Conservation (phyloP, 2,113 vertebrate species). For the Campylorhamphus procurvoides region DNA sequence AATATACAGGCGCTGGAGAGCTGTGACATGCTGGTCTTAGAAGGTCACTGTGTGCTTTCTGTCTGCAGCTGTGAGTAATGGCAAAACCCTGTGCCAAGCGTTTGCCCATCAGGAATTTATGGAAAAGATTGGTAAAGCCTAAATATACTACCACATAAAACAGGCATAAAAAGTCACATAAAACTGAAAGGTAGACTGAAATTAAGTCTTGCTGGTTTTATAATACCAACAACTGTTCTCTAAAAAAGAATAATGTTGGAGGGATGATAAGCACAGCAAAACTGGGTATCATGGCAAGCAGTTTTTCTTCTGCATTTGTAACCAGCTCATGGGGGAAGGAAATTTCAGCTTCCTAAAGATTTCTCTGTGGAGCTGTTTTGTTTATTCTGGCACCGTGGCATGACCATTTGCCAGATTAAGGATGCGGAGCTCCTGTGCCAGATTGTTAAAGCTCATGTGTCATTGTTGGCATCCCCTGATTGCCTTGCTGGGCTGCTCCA, state of each 20-base stretch:
- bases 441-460: rapidly evolving
- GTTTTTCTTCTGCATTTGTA: neutral
- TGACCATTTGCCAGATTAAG: neutral
- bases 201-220: conserved; percentile 7
- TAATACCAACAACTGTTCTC: neutral
- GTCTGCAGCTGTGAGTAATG: conserved; percentile 57
- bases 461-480: rapidly evolving
- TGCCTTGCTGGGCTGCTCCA: neutral
- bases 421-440: neutral
- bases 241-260: neutral
- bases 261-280: neutral
- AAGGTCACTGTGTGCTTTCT: conserved; percentile 48
- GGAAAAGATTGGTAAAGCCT: conserved; percentile 1
- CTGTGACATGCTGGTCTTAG: conserved; percentile 54
- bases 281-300: neutral
- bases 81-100: conserved; percentile 1
- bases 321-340: neutral
- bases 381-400: neutral
- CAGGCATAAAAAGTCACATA: conserved; percentile 1
- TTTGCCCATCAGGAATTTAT: conserved; percentile 10
- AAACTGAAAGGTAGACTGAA: conserved; percentile 21
- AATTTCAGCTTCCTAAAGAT: neutral
- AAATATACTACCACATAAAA: neutral
- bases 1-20: conserved; percentile 40
- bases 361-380: neutral